Conservation (phyloP, 1,140 invertebrate genomes). For the Lethrus apterus region DNA sequence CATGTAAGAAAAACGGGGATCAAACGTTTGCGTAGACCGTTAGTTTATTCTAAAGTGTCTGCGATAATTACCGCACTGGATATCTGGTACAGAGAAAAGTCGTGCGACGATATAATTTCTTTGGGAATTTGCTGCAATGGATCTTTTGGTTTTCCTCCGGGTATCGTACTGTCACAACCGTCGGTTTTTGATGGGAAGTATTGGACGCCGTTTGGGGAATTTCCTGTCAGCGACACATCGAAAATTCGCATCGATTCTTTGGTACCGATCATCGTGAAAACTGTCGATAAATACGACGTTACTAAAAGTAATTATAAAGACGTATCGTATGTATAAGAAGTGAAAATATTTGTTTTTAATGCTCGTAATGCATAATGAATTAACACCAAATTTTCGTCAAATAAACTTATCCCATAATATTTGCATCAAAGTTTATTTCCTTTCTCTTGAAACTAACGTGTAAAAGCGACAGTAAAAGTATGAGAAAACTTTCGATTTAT, state of each 20-base stretch:
- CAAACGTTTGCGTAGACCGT: conserved; percentile 17
- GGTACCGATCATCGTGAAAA: too few relatives aligned
- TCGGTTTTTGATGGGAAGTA: conserved; percentile 35
- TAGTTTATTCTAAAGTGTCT: conserved; percentile 38
- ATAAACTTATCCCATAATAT: too few relatives aligned
- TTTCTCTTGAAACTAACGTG: too few relatives aligned
- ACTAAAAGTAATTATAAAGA: too few relatives aligned
- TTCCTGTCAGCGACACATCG: conserved; percentile 26
- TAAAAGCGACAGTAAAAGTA: too few relatives aligned
- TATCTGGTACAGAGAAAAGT: conserved; percentile 39
- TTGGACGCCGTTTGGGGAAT: conserved; percentile 41
- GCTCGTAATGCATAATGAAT: too few relatives aligned
- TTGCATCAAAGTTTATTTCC: too few relatives aligned
- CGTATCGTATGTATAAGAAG: too few relatives aligned
- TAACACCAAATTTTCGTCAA: too few relatives aligned
- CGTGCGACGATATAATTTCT: conserved; percentile 38
- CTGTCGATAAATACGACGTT: too few relatives aligned
- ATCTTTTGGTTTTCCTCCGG: conserved; percentile 42
- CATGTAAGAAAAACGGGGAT: conserved; percentile 22
- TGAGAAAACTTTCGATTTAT: too few relatives aligned
- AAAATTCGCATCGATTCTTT: conserved; percentile 15
- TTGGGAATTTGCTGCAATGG: conserved; percentile 44
- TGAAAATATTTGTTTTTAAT: too few relatives aligned
- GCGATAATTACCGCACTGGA: conserved; percentile 40
- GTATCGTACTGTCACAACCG: conserved; percentile 46